These are phyloP conservation scores for Melanotaenia nigrans DNA, from an alignment of 2,797 vertebrate species.

Conservation along the genomic window DNA sequence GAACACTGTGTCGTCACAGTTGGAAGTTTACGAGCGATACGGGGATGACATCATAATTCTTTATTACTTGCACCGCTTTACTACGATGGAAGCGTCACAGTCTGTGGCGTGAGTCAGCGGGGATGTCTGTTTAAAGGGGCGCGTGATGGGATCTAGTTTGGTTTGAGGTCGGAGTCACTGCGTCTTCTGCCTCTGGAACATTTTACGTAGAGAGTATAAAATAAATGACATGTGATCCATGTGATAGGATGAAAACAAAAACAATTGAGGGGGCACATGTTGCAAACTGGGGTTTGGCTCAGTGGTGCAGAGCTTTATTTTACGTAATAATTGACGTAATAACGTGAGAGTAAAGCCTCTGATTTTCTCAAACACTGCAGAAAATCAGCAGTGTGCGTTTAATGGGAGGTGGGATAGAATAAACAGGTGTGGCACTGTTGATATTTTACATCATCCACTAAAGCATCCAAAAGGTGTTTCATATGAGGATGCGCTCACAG, in stretches of 20 bases:
- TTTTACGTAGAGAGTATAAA: neutral
- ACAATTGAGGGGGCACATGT: neutral
- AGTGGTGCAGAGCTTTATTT: slow-evolving; percentile 3
- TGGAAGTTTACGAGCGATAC: slow-evolving; percentile 52
- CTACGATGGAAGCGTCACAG: slow-evolving; percentile 39
- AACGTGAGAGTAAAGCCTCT: neutral
- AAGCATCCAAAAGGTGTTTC: slow-evolving; percentile 31
- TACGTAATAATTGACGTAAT: slow-evolving; percentile 32
- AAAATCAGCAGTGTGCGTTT: neutral
- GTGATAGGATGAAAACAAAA: slow-evolving; percentile 3
- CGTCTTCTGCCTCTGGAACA: slow-evolving; percentile 25
- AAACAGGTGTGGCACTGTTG: slow-evolving; percentile 60
- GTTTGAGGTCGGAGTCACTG: slow-evolving; percentile 16
- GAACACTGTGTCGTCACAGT: slow-evolving; percentile 26
- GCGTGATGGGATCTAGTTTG: slow-evolving; percentile 19
- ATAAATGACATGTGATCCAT: slow-evolving; percentile 12
- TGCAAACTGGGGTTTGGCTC: neutral
- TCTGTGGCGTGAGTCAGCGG: slow-evolving; percentile 67
- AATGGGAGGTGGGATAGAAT: neutral
- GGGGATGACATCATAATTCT: slow-evolving; percentile 48
- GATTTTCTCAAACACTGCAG: slow-evolving; percentile 6
- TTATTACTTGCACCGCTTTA: slow-evolving; percentile 55
- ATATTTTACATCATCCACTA: slow-evolving; percentile 17
- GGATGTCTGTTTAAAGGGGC: slow-evolving; percentile 28
- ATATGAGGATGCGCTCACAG: slow-evolving; percentile 21